Evolutionary conservation across 30 jellyfish, hydroid and myxozoan species (phyloP), one percentile per base, ranked within the genome.

Genomic region (Aurelia coerulea): DNA sequence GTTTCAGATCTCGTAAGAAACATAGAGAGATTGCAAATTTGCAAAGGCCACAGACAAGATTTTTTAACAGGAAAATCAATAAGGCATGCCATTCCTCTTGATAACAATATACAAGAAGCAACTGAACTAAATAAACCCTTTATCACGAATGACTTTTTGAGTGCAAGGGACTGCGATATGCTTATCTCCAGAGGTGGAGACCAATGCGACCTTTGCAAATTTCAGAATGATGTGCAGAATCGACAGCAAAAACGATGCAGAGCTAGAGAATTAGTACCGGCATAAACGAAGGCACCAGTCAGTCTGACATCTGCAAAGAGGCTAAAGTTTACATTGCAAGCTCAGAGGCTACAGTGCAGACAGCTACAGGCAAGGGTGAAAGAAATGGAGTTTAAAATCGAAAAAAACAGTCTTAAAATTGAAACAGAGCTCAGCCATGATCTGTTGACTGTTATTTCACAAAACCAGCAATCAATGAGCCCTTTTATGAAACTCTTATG

Each of bases 371-470:
- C 46, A 51, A 3, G 12, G 51, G 9, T 53, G 6, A 52, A 19
- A 5, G 84, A 49, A 39, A 74, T 46, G 72, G 4, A 51, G 5
- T 3, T 5, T 1, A 51, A 46, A 49, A 53, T 74, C 4, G 33
- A n/a, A 10, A 4, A 41, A 32, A 41, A 19, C 9, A 49, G 72
- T 7, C 29, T 46, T 1, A 7, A 2, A 33, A 11, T 34, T 39
- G 5, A 1, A 5, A 86, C 5, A 41, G 42, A 73, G 63, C 90
- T 39, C 5, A 83, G 18, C 14, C 84, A n/a, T n/a, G n/a, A n/a
- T n/a, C n/a, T n/a, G n/a, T n/a, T n/a, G n/a, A n/a, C n/a, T n/a
- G n/a, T n/a, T n/a, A n/a, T n/a, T n/a, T n/a, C n/a, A n/a, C n/a
- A n/a, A n/a, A n/a, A n/a, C n/a, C n/a, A n/a, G n/a, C n/a, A n/a